Evolutionary conservation across 2,113 vertebrate species (phyloP), one percentile per base, ranked within the genome.

Genomic region (Cinclus mexicanus): DNA sequence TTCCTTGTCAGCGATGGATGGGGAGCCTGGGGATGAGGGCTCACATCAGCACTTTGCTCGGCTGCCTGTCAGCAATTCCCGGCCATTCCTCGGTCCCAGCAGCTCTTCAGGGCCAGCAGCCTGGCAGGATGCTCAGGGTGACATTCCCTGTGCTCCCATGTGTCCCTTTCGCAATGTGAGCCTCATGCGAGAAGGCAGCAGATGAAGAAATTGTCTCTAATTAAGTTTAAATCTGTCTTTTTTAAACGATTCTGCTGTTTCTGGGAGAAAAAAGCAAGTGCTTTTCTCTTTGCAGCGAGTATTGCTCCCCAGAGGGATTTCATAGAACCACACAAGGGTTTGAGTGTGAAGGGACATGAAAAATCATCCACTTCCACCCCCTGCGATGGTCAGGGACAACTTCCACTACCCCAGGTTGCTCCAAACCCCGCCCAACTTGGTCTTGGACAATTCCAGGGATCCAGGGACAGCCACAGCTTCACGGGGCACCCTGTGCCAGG

Each of bases 381-480:
- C 29, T 55, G 21, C 18, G 12, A 16, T 9, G 29, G 23, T 1
- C 35, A 76, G 70, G 61, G 22, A 49, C 42, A 16, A 0, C 4
- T 69, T 20, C 35, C 21, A 55, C 9, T 14, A 0, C 0, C 28
- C 39, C 60, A 75, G 39, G 28, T 0, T 53, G 16, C 39, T 68
- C 35, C 41, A 49, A 61, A 12, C 21, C 14, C 25, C 0, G 0
- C 41, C 61, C 25, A 55, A 0, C 55, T 55, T 6, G 29, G 55
- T 17, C 70, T 61, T 5, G 63, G 35, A 1, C 47, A 49, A 22
- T 42, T 2, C n/a, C 47, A 53, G 39, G 69, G 69, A 60, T 47
- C 21, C 56, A 44, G 55, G 21, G 12, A n/a, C 55, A 69, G 29
- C 70, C 70, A 26, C 63, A 76, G 63, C 70, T 53, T 3, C 78